Evolutionary conservation across 2,113 vertebrate genomes (phyloP), one percentile per base, ranked within the genome.

Genomic region (Tyrannus savana): DNA sequence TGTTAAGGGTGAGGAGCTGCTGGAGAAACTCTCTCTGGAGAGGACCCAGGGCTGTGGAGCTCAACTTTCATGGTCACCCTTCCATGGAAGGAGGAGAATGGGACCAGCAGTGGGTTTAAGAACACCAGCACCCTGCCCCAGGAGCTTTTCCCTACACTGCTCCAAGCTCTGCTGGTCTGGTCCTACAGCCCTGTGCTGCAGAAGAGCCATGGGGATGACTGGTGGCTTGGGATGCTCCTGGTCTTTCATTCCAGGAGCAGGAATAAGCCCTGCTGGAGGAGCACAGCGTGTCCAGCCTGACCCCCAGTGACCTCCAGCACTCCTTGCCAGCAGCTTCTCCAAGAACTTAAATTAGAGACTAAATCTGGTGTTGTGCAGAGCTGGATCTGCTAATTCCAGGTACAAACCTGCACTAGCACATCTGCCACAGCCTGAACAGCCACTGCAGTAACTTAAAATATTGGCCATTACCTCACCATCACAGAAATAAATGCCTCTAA

Each of bases 81-180:
- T 63, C 56, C n/a, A 1, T 2, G 7, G 1, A 49, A 56, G 23
- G 35, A 14, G 35, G 9, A 0, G 1, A 37, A 52, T 0, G 2
- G 83, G 49, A 35, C 59, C 5, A 30, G 37, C 22, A 27, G 64
- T 64, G 74, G 50, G 19, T 64, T 19, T 5, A 22, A n/a, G 30
- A 5, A 12, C 4, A 4, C 18, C 42, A 23, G 6, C 30, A 7
- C 23, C 2, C 15, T 49, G 37, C 19, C 41, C 41, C 9, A 2
- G 28, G 63, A 28, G 39, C 4, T 37, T 46, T 39, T 55, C 19
- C 44, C 23, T 8, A 3, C 27, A 2, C 12, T 35, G 21, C 33
- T 9, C 9, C 0, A 4, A 74, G 52, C 11, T 74, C 64, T 68
- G 52, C 82, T 67, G 19, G 10, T 18, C 71, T 6, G 23, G 31